These are phyloP conservation scores for Patella ulyssiponensis DNA, from an alignment of 2,888 invertebrate species.

Conservation along the genomic window DNA sequence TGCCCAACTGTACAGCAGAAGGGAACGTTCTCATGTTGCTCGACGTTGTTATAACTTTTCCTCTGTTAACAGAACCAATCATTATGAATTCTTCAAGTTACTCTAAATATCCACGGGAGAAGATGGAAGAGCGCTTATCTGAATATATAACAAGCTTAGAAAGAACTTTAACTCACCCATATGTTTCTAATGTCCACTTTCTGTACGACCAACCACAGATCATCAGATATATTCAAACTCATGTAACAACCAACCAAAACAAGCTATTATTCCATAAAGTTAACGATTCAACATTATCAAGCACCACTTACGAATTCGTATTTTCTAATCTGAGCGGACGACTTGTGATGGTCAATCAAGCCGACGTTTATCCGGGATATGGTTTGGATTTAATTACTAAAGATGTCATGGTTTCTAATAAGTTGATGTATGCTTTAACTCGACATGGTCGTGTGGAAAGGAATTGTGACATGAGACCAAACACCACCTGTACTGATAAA, in stretches of 20 bases:
- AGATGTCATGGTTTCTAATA: not conserved
- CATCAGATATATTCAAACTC: not conserved
- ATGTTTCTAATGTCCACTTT: constrained; percentile 14
- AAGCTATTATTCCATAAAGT: constrained; percentile 1
- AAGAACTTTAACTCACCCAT: constrained; percentile 17
- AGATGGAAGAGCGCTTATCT: not conserved
- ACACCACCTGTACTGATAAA: not conserved
- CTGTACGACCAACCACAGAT: constrained; percentile 16
- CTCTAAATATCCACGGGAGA: too few species aligned
- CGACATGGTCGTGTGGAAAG: constrained; percentile 19
- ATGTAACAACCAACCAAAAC: not conserved
- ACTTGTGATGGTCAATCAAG: constrained; percentile 22
- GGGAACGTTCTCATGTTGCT: too few species aligned
- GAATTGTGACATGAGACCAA: constrained; percentile 19
- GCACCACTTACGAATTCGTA: constrained; percentile 12
- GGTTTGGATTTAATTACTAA: constrained; percentile 17
- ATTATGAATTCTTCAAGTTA: too few species aligned
- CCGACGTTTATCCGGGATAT: constrained; percentile 21
- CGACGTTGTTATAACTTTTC: too few species aligned
- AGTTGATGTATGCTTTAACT: constrained; percentile 21
- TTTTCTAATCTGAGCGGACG: constrained; percentile 15
- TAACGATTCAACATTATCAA: not conserved
- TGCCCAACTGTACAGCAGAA: too few species aligned
- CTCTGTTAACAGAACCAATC: too few species aligned
- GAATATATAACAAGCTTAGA: constrained; percentile 14